These are phyloP conservation scores for Leptinotarsa juncta DNA, from an alignment of 2,888 invertebrate species.

Conservation along the genomic window DNA sequence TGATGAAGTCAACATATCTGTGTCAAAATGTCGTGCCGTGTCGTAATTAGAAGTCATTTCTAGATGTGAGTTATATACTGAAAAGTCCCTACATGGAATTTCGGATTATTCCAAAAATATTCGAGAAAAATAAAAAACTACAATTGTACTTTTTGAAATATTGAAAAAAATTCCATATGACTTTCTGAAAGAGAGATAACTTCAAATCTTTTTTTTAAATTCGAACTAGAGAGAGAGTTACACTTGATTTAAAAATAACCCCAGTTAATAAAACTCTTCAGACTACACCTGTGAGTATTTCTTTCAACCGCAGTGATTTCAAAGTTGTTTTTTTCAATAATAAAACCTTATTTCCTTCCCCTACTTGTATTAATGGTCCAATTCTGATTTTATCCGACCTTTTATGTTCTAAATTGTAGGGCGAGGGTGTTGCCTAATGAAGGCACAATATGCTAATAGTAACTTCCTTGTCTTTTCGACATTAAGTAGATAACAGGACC, in stretches of 20 bases:
- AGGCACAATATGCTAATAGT: slow-evolving; percentile 19
- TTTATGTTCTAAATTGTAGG: slow-evolving; percentile 12
- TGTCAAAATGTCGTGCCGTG: too few species aligned
- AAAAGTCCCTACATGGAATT: too few species aligned
- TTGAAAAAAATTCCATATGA: too few species aligned
- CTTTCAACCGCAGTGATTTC: neutral
- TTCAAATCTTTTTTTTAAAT: too few species aligned
- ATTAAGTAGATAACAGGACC: slow-evolving; percentile 3
- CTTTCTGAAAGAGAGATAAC: too few species aligned
- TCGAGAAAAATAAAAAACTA: too few species aligned
- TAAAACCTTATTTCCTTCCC: slow-evolving; percentile 1
- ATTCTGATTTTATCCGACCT: slow-evolving; percentile 16
- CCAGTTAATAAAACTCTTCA: neutral
- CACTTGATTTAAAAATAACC: neutral
- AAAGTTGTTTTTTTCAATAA: slow-evolving; percentile 10
- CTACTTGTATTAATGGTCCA: slow-evolving; percentile 9
- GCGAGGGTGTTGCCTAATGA: slow-evolving; percentile 15
- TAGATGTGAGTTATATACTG: too few species aligned
- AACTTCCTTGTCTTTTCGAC: slow-evolving; percentile 20
- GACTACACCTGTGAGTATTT: neutral
- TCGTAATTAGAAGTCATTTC: too few species aligned
- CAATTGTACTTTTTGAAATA: too few species aligned
- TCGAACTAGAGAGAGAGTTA: too few species aligned
- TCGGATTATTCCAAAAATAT: too few species aligned
- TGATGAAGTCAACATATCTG: too few species aligned